phyloP scores from a whole-genome alignment of 2,113 vertebrate species.

The Dissostichus mawsoni region DNA sequence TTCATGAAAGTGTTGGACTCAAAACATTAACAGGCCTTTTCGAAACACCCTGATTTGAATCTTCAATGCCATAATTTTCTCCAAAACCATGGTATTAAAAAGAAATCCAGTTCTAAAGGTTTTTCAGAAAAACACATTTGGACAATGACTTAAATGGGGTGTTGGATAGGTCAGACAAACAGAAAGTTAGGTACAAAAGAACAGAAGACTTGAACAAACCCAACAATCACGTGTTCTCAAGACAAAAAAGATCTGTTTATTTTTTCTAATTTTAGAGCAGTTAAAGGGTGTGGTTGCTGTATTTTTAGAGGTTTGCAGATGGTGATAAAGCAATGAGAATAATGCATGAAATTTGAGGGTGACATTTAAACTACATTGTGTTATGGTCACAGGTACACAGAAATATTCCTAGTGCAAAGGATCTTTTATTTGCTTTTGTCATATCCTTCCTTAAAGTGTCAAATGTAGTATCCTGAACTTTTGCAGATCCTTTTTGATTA shows the following conservation, averaged over 20 bases:
- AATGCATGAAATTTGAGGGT: not conserved
- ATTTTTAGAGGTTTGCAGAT: not conserved
- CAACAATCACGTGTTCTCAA: not conserved
- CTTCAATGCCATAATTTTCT: not conserved
- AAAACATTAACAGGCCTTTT: not conserved
- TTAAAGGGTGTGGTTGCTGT: not conserved
- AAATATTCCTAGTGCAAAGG: not conserved
- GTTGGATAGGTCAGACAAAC: not conserved
- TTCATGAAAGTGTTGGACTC: not conserved
- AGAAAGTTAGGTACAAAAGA: not conserved
- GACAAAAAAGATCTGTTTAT: not conserved
- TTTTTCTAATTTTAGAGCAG: slow-evolving; percentile 9
- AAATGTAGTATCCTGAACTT: not conserved
- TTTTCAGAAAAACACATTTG: not conserved
- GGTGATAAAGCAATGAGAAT: not conserved
- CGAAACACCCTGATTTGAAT: not conserved
- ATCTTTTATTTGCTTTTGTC: not conserved
- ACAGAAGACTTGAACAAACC: no score
- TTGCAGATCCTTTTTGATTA: slow-evolving; percentile 7
- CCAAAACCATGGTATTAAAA: not conserved
- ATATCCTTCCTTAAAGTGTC: slow-evolving; percentile 16
- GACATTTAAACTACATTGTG: not conserved
- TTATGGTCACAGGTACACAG: slow-evolving; percentile 10
- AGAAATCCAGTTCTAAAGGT: not conserved
- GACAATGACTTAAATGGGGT: not conserved